These are phyloP conservation scores for Perizoma affinitatum DNA, from an alignment of 2,888 invertebrate genomes.

Conservation along the genomic window DNA sequence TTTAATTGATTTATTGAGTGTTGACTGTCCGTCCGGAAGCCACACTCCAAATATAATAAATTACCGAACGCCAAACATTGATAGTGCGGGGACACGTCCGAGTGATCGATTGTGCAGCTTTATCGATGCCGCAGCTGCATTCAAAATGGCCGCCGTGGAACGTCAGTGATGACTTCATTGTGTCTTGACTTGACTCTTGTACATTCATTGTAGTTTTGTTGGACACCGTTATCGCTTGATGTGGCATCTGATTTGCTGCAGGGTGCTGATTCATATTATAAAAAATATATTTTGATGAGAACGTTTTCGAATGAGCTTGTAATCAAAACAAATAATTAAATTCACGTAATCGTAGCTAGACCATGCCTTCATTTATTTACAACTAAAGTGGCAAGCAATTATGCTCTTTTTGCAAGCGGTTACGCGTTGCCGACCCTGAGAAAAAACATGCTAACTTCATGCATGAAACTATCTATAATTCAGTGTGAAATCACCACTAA, in stretches of 20 bases:
- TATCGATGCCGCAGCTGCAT: conserved; percentile 63
- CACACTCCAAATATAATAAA: conserved; percentile 74
- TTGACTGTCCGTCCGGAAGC: conserved; percentile 77
- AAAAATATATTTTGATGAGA: too few relatives aligned
- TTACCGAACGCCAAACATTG: conserved; percentile 60
- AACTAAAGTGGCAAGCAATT: too few relatives aligned
- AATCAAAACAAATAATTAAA: too few relatives aligned
- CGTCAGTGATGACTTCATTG: conserved; percentile 61
- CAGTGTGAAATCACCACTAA: too few relatives aligned
- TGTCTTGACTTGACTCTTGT: conserved; percentile 37
- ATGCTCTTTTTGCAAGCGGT: too few relatives aligned
- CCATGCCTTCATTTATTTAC: too few relatives aligned
- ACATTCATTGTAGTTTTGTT: conserved; percentile 12
- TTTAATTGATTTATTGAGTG: conserved; percentile 80
- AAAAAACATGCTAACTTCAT: too few relatives aligned
- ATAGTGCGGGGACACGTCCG: conserved; percentile 56
- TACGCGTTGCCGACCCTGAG: too few relatives aligned
- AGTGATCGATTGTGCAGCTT: conserved; percentile 63
- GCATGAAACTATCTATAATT: too few relatives aligned
- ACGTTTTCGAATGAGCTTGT: too few relatives aligned
- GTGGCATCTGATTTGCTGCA: neutral
- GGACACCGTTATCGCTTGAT: conserved; percentile 14
- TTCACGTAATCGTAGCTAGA: too few relatives aligned
- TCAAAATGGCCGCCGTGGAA: conserved; percentile 60
- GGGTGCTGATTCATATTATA: too few relatives aligned